phyloP scores from a whole-genome alignment of 2,888 invertebrate genomes.

The Acanthopleura granulata region DNA sequence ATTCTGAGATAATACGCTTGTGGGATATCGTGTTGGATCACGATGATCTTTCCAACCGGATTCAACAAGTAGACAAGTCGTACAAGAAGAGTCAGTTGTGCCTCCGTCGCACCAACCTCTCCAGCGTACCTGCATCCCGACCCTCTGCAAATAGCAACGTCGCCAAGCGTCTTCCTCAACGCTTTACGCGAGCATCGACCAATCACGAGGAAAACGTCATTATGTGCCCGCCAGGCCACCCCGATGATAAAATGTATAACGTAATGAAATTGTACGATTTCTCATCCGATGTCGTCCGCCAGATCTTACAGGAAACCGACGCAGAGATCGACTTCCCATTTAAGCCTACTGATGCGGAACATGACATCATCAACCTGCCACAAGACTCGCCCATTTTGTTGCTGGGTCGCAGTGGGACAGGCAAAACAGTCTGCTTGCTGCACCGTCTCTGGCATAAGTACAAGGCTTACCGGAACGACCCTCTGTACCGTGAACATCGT shows the following conservation, averaged over 20 bases:
- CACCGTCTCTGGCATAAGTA: slow-evolving; percentile 59
- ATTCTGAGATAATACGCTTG: slow-evolving; percentile 51
- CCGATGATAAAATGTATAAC: slow-evolving; percentile 55
- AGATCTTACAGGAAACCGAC: slow-evolving; percentile 46
- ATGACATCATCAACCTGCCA: slow-evolving; percentile 54
- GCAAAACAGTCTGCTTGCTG: slow-evolving; percentile 62
- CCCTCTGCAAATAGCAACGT: neutral
- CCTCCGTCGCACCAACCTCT: too few relatives aligned
- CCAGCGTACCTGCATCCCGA: too few relatives aligned
- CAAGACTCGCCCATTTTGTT: slow-evolving; percentile 51
- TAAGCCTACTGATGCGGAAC: slow-evolving; percentile 59
- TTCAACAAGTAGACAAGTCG: slow-evolving; percentile 48
- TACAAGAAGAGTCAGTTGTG: slow-evolving; percentile 44
- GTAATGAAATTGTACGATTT: slow-evolving; percentile 62
- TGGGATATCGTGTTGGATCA: slow-evolving; percentile 46
- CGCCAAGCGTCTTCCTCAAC: slow-evolving; percentile 30
- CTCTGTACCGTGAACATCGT: neutral
- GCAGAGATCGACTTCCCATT: slow-evolving; percentile 60
- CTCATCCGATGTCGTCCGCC: slow-evolving; percentile 49
- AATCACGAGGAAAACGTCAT: neutral
- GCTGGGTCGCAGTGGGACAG: slow-evolving; percentile 63
- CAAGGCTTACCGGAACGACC: slow-evolving; percentile 47
- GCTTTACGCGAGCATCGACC: slow-evolving; percentile 7
- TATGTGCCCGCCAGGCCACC: slow-evolving; percentile 56
- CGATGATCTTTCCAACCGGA: slow-evolving; percentile 30